These are phyloP conservation scores for Dicaeum eximium DNA, from an alignment of 2,113 vertebrate genomes.

Conservation along the genomic window DNA sequence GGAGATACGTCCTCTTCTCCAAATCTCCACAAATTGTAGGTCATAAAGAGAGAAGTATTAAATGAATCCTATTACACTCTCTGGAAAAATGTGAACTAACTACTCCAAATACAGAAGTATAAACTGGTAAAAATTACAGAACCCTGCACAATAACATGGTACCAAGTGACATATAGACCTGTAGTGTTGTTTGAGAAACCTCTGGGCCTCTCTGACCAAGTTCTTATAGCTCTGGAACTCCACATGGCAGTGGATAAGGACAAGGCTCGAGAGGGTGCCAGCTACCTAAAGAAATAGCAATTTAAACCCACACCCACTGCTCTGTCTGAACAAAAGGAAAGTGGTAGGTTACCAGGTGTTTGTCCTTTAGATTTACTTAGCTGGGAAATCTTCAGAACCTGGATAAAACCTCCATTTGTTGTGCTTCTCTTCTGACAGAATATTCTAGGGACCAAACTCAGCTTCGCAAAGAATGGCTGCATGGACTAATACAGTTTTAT, in stretches of 20 bases:
- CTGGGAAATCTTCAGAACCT: not conserved
- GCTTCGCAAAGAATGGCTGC: not conserved
- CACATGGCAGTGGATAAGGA: not conserved
- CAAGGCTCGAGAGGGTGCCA: not conserved
- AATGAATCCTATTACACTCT: accelerated
- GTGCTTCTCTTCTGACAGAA: not conserved
- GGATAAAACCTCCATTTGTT: not conserved
- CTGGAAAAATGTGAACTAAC: not conserved
- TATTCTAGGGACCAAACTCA: not conserved
- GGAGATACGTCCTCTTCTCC: not conserved
- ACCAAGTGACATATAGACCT: not conserved
- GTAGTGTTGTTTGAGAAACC: not conserved
- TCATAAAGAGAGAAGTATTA: not conserved
- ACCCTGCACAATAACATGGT: not conserved
- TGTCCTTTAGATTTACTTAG: not conserved
- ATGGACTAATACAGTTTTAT: not conserved
- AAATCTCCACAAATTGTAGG: not conserved
- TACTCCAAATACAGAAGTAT: not conserved
- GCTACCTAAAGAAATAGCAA: not conserved
- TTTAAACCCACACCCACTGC: not conserved
- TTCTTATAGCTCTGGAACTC: not conserved
- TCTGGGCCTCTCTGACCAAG: not conserved
- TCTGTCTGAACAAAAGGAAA: not conserved
- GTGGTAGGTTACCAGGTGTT: not conserved
- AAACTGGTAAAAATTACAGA: not conserved